Base-by-base conservation (phyloP, 37 sponge, comb jelly and placozoan genomes). In the Mnemiopsis leidyi region DNA sequence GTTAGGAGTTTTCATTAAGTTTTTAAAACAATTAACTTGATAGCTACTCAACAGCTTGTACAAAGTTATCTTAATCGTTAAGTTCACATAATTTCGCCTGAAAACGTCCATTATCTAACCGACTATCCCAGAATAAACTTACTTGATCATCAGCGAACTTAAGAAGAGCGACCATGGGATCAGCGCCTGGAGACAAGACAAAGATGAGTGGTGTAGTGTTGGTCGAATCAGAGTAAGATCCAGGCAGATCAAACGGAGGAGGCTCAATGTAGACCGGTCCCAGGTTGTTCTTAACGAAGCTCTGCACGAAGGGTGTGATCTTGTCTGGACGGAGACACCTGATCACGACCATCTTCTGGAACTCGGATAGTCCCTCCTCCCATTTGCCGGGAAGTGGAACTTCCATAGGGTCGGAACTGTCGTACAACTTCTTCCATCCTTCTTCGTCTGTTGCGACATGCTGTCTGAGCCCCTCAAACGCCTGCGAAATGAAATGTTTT, bases 61-160 rank as follows among this genome's bases (percentile, higher is more conserved):
- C 21, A 68, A 18, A 18, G 18, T 18, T 68, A 23, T 21, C 21
- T 23, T 21, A 23, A 21, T 23, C 18, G 18, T 68, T 68, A 23
- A 68, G 18, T 68, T 68, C 69, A 68, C 69, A 68, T 21, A 68
- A n/a, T n/a, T n/a, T n/a, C n/a, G n/a, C n/a, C n/a, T n/a, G n/a
- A n/a, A n/a, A n/a, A n/a, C n/a, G n/a, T n/a, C n/a, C n/a, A n/a
- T n/a, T n/a, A n/a, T n/a, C n/a, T n/a, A n/a, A n/a, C n/a, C n/a
- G n/a, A n/a, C n/a, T n/a, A n/a, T n/a, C n/a, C n/a, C n/a, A n/a
- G n/a, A n/a, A 69, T 40, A 24, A 38, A 16, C 95, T 92, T 38
- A 96, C 96, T 94, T 96, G 96, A 34, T 99, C 99, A 82, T 99
- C 99, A 32, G 99, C 97, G 94, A 99, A 99, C 94, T 99, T 99